These are phyloP conservation scores for Coptodon rendalli DNA, from an alignment of 2,113 vertebrate genomes.

Conservation along the genomic window DNA sequence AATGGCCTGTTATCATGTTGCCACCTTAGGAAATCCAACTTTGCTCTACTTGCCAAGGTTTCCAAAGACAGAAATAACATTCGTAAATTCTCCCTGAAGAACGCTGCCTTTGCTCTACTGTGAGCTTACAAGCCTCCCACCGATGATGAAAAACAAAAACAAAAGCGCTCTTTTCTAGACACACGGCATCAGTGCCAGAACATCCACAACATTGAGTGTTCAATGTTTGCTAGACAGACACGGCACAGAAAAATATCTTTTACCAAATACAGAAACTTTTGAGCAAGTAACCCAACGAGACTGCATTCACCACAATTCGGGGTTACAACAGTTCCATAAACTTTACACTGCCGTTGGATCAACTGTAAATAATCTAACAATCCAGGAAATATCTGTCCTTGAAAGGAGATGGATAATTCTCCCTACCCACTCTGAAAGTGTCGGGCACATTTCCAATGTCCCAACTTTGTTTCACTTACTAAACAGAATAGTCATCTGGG, in stretches of 20 bases:
- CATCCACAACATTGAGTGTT: background rate
- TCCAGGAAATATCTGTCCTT: background rate
- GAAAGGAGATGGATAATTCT: background rate
- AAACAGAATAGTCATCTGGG: background rate
- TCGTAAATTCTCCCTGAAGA: background rate
- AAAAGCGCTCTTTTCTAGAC: background rate
- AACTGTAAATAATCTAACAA: background rate
- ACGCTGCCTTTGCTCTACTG: background rate
- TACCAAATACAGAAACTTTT: background rate
- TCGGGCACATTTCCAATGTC: background rate
- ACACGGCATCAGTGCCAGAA: background rate
- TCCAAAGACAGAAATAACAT: background rate
- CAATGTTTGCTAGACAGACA: background rate
- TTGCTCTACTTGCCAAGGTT: background rate
- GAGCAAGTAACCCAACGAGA: background rate
- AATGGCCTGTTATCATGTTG: background rate
- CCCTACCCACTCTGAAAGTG: background rate
- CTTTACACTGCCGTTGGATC: background rate
- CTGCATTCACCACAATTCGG: background rate
- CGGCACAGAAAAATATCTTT: background rate
- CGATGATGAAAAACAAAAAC: background rate
- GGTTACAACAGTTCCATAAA: background rate
- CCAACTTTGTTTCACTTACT: background rate
- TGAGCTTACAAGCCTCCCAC: background rate
- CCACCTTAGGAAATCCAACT: background rate